A percentile compares a stretch with the other conserved stretches of the same genome.
Conservation (phyloP, 2,113 vertebrate genomes). For the Pachyramphus minor region DNA sequence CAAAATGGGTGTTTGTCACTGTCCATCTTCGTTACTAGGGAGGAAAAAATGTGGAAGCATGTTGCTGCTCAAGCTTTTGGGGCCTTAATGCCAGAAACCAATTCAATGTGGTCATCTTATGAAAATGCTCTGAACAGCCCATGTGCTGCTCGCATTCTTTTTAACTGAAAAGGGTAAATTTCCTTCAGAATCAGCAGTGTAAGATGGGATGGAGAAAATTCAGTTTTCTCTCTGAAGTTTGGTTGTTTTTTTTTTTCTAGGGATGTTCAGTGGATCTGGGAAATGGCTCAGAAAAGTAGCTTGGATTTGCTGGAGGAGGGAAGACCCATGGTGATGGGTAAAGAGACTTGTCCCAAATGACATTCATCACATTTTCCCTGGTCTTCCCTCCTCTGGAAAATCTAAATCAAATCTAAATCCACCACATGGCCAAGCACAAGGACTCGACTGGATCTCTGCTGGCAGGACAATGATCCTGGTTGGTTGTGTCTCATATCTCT, state of each 20-base stretch:
- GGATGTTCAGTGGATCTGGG: neutral
- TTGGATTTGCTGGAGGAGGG: neutral
- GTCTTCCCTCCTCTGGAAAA: neutral
- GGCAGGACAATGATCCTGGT: neutral
- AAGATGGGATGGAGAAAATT: neutral
- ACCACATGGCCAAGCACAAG: neutral
- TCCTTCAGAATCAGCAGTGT: neutral
- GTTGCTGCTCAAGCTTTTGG: neutral
- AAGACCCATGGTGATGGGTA: neutral
- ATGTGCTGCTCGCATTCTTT: neutral
- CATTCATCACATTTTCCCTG: neutral
- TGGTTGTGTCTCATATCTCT: rapidly evolving
- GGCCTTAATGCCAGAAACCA: neutral
- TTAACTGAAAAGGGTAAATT: neutral
- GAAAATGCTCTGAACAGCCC: neutral
- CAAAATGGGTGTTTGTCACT: conserved; percentile 37
- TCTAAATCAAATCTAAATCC: neutral
- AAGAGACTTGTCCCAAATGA: neutral
- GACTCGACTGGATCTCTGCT: neutral
- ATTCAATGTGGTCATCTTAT: conserved; percentile 19
- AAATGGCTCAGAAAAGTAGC: neutral
- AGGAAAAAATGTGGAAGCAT: conserved; percentile 11
- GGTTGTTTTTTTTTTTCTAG: neutral
- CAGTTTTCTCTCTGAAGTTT: neutral
- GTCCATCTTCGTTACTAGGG: neutral